Base-by-base conservation (phyloP, 2,113 vertebrate genomes). In the Microcebus jonahi region DNA sequence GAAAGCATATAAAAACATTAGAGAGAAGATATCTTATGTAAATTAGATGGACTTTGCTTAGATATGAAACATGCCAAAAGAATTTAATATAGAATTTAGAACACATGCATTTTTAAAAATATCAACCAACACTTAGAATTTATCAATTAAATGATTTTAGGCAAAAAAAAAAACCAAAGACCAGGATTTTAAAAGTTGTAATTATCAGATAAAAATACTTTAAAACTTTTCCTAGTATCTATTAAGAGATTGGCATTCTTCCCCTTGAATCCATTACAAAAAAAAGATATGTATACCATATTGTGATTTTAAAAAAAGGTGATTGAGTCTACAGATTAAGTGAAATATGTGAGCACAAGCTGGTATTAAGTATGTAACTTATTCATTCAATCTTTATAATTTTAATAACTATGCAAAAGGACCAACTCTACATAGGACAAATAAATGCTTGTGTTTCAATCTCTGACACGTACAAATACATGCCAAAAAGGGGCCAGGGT, bases 381-480 rank as follows among this genome's bases (percentile, higher is more conserved):
- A 93, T 11, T 71, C 65, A 93, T 11, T 71, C 65, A 90, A 86
- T 63, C 20, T 80, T 90, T 96, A 39, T 21, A 71, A 31, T 92
- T 92, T 85, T 77, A 90, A 59, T 83, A 89, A 50, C 21, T 68
- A 71, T 27, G 61, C 61, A 45, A 70, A 96, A 95, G 25, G 65
- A 80, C 25, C 6, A 85, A 68, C 42, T 75, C 73, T 48, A 45
- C 6, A 70, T 0, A 70, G 15, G 57, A 75, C 6, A 31, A 70
- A 55, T 31, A 31, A 70, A 55, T 31, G 36, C 36, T 79, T 84
- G 36, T 57, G 75, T 34, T 76, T 96, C 91, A 91, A 8, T 67
- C 25, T 98, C 63, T 84, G 76, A 55, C 6, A 45, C 71, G n/a
- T 29, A 10, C 10, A 97, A 94, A 92, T 29, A 86, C 95, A 98